A percentile compares a stretch with the other conserved stretches of the same genome.
These are phyloP conservation scores for Pandemis heparana DNA, from an alignment of 2,888 invertebrate species.

Conservation along the genomic window DNA sequence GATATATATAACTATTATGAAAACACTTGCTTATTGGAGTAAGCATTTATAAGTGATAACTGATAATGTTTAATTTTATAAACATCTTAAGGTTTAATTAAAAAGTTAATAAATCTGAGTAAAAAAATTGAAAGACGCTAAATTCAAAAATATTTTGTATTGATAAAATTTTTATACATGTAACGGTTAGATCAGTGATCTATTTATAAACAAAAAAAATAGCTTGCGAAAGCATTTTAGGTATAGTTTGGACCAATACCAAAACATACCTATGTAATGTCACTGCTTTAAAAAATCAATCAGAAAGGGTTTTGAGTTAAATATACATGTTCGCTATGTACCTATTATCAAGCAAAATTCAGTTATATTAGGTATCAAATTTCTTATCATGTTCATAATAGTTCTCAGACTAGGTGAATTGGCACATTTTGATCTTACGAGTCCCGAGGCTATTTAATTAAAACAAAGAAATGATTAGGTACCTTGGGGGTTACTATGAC, in stretches of 20 bases:
- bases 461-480: not conserved
- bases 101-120: not conserved
- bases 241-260: not conserved
- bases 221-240: not conserved
- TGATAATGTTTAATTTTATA: slow-evolving; percentile 57
- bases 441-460: not conserved
- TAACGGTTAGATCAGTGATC: not conserved
- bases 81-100: slow-evolving; percentile 42
- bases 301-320: not conserved
- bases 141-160: not conserved
- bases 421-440: slow-evolving; percentile 7
- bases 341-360: too few relatives aligned
- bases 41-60: slow-evolving; percentile 49
- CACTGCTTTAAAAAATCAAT: not conserved
- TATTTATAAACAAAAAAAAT: not conserved
- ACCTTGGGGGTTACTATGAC: too few relatives aligned
- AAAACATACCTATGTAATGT: not conserved
- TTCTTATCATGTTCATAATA: not conserved
- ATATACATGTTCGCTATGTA: not conserved
- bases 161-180: not conserved
- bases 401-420: not conserved
- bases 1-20: not conserved
- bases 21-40: slow-evolving; percentile 46
- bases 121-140: not conserved
- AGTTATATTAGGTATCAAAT: not conserved